phyloP scores from a whole-genome alignment of 2,888 invertebrate genomes.

The Bursaphelenchus okinawaensis region DNA sequence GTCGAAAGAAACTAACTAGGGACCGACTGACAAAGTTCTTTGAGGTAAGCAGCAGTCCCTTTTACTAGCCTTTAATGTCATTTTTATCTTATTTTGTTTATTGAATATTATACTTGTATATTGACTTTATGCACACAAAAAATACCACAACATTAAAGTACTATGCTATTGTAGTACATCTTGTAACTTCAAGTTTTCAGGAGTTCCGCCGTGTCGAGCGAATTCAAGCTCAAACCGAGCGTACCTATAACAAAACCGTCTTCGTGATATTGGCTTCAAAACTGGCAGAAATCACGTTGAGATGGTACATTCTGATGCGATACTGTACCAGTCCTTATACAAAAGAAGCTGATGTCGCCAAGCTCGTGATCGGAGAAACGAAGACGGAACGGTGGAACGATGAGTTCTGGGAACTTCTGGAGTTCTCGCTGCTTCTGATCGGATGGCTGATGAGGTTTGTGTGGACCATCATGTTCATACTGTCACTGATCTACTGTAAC shows the following conservation, averaged over 20 bases:
- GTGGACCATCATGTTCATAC: slow-evolving; percentile 16
- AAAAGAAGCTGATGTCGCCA: background rate
- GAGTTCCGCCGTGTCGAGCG: slow-evolving; percentile 4
- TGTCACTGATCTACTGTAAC: slow-evolving; percentile 18
- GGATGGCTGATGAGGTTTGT: background rate
- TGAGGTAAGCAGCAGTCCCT: background rate
- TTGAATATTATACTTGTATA: background rate
- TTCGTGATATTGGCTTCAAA: background rate
- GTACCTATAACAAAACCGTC: background rate
- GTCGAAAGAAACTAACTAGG: background rate
- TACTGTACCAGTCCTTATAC: background rate
- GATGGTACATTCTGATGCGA: slow-evolving; percentile 6
- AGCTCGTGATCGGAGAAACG: background rate
- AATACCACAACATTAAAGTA: too few species aligned
- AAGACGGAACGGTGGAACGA: slow-evolving; percentile 2
- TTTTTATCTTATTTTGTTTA: background rate
- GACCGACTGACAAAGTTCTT: slow-evolving; percentile 4
- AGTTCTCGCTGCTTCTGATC: background rate
- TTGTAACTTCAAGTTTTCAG: too few species aligned
- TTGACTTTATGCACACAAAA: too few species aligned
- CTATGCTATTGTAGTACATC: too few species aligned
- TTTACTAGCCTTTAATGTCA: background rate
- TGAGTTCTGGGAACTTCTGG: slow-evolving; percentile 8
- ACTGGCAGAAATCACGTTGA: background rate
- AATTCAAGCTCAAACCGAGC: slow-evolving; percentile 3